Base-by-base conservation (phyloP, 1,140 invertebrate genomes). In the Bombyx mori region DNA sequence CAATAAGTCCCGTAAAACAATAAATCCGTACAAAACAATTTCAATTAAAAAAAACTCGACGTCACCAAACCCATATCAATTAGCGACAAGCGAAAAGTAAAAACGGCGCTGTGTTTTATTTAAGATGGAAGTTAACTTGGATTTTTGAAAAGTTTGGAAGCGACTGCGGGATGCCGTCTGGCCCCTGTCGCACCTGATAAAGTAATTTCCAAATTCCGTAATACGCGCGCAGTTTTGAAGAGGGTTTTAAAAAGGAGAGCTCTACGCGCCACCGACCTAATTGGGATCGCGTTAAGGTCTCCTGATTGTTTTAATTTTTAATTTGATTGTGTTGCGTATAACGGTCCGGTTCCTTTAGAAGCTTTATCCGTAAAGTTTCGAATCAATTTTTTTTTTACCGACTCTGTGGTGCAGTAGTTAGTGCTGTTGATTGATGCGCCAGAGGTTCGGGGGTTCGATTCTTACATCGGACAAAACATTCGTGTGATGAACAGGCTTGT, bases 121-220 rank as follows among this genome's bases (percentile, higher is more conserved):
- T 73, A 75, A 63, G 54, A 54, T 57, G 49, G 68, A 76, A 82
- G 80, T 82, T 79, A 79, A 82, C 83, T 82, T 82, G 66, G 79
- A 78, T 86, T 86, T 85, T 85, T 82, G 12, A 85, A 84, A 86
- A 84, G 72, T 83, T 86, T 62, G 48, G 70, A 87, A 81, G 76
- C 82, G 80, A 63, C 60, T 52, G 70, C 64, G 68, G 67, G 61
- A 67, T 57, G 46, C 68, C 72, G 73, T 69, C 71, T 71, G 66
- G 73, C 65, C 69, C 5, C 2, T 1, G n/a, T 77, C 71, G 68
- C 73, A 76, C 72, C 74, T 75, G 75, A 79, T 85, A 82, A 83
- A 78, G 74, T 75, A 79, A 82, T 81, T 86, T 78, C 68, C 73
- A 73, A 78, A 82, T 84, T 82, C 69, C 76, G 77, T 72, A 79